Percentiles rank a stretch among this genome's conserved stretches.
Conservation (phyloP, 1,140 invertebrate genomes). For the Papilio xuthus region DNA sequence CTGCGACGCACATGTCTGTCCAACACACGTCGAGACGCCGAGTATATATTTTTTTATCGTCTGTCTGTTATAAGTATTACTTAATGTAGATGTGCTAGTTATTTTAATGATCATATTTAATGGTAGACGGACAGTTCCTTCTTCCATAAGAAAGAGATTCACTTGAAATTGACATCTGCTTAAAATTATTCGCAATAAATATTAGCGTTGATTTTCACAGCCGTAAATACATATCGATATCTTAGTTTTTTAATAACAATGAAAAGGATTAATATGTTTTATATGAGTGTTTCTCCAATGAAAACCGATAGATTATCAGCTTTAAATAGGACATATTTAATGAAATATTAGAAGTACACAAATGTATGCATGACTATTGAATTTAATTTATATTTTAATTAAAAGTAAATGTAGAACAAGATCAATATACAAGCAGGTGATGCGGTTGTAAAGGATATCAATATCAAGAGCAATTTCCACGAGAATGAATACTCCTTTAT, state of each 20-base stretch:
- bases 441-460: background rate
- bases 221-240: no score
- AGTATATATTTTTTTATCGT: conserved; percentile 65
- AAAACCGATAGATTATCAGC: no score
- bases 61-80: conserved; percentile 43
- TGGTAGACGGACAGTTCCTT: background rate
- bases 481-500: background rate
- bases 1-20: conserved; percentile 77
- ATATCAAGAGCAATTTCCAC: background rate
- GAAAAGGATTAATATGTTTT: no score
- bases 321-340: no score
- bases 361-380: no score
- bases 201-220: background rate
- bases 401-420: background rate
- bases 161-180: background rate
- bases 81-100: conserved; percentile 41
- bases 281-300: no score
- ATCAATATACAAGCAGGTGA: background rate
- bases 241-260: no score
- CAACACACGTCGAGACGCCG: conserved; percentile 63
- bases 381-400: no score
- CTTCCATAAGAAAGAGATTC: background rate
- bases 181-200: background rate
- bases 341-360: no score
- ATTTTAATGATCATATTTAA: conserved; percentile 23